phyloP scores from a whole-genome alignment of 2,113 vertebrate species.

The Xiphophorus maculatus region DNA sequence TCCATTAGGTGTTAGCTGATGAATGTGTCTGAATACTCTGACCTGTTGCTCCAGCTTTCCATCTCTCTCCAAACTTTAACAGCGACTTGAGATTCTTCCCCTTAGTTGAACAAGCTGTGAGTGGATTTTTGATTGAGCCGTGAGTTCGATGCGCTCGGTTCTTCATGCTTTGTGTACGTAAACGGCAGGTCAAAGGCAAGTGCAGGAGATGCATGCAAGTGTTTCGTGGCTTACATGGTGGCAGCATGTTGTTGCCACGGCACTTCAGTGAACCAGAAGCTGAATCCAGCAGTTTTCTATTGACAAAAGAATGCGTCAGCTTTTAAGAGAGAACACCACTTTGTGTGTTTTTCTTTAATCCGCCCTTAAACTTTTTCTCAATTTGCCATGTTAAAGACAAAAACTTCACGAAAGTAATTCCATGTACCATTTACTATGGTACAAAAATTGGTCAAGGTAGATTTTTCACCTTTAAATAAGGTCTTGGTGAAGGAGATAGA shows the following conservation, averaged over 20 bases:
- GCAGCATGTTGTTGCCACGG: neutral
- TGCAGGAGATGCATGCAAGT: neutral
- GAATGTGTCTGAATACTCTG: slow-evolving; percentile 26
- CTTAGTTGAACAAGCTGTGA: neutral
- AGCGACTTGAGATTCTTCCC: slow-evolving; percentile 14
- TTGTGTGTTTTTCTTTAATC: neutral
- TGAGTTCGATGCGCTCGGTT: neutral
- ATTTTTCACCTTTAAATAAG: too few species aligned
- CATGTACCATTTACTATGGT: too few species aligned
- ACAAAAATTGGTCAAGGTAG: too few species aligned
- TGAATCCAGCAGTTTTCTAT: neutral
- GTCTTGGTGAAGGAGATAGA: too few species aligned
- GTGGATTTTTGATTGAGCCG: slow-evolving; percentile 3
- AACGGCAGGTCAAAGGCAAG: neutral
- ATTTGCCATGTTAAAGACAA: neutral
- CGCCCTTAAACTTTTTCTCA: too few species aligned
- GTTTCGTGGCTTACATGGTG: neutral
- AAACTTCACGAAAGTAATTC: neutral
- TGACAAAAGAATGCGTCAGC: neutral
- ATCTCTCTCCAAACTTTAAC: neutral
- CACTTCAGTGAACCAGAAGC: neutral
- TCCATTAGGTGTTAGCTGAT: slow-evolving; percentile 14
- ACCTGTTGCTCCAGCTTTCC: slow-evolving; percentile 33
- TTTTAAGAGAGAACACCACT: neutral
- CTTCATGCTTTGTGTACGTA: neutral